Evolutionary conservation across 2,888 invertebrate species (phyloP).

Genomic region (Thecophora atra): DNA sequence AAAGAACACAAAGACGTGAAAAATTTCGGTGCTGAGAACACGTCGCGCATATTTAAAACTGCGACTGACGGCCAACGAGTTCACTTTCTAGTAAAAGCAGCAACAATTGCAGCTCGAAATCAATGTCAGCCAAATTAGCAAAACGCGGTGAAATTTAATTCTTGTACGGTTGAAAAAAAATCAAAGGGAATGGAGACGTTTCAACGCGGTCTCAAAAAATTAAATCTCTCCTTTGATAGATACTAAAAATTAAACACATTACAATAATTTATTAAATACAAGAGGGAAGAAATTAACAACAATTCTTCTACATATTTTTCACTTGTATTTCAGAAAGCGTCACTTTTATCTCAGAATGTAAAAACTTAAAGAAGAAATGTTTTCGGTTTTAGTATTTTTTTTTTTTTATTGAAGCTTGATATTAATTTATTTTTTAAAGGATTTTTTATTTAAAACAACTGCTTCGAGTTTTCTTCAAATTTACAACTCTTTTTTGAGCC

Average conservation of each 20-base stretch:
- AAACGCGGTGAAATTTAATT: constrained; percentile 20
- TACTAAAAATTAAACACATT: not conserved
- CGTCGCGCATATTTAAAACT: constrained; percentile 17
- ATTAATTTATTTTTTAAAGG: too few species aligned
- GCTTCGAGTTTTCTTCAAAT: too few species aligned
- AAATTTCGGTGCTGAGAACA: constrained; percentile 20
- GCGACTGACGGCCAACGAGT: not conserved
- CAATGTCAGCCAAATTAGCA: constrained; percentile 28
- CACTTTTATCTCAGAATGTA: too few species aligned
- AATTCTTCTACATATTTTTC: too few species aligned
- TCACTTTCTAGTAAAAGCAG: not conserved
- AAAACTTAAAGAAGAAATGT: too few species aligned
- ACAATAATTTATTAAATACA: not conserved
- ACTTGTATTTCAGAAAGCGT: too few species aligned
- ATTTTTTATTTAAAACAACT: too few species aligned
- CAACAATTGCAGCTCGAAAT: not conserved
- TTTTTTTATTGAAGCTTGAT: too few species aligned
- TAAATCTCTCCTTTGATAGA: too few species aligned
- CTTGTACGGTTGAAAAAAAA: not conserved
- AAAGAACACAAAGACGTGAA: not conserved
- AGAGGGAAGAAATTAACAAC: constrained; percentile 4
- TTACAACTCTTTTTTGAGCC: too few species aligned
- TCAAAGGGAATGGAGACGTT: constrained; percentile 2
- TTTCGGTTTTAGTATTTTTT: too few species aligned
- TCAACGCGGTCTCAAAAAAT: not conserved